These are phyloP conservation scores for Lanius ludovicianus DNA, from an alignment of 2,113 vertebrate genomes.

Conservation along the genomic window DNA sequence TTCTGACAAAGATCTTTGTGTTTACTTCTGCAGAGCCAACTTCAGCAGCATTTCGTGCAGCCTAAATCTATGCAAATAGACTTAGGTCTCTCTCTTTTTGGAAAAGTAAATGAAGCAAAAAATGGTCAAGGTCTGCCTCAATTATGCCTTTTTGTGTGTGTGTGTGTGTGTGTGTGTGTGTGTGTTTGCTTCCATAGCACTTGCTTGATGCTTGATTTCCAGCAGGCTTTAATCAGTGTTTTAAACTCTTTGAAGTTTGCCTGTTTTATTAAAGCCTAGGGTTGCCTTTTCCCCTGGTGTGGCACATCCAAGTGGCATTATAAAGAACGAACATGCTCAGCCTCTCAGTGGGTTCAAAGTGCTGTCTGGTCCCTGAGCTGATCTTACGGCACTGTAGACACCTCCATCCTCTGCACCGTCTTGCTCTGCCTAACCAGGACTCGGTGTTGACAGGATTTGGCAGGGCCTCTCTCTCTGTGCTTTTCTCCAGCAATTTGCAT, in stretches of 20 bases:
- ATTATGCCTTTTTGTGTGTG: not conserved
- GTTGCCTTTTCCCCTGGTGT: not conserved
- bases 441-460: fast-evolving
- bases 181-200: not conserved
- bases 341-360: not conserved
- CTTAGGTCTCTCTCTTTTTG: not conserved
- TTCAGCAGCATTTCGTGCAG: not conserved
- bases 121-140: not conserved
- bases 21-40: not conserved
- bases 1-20: not conserved
- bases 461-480: not conserved
- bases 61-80: not conserved
- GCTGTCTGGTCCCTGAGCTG: not conserved
- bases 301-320: not conserved
- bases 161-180: no score
- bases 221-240: not conserved
- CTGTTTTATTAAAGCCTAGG: not conserved
- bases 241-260: not conserved
- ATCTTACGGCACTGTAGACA: not conserved
- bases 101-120: not conserved
- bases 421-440: not conserved
- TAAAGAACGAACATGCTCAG: fast-evolving
- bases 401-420: not conserved
- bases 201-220: not conserved
- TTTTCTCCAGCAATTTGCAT: not conserved